These are phyloP conservation scores for Argyresthia goedartella DNA, from an alignment of 2,888 invertebrate species.

Conservation along the genomic window DNA sequence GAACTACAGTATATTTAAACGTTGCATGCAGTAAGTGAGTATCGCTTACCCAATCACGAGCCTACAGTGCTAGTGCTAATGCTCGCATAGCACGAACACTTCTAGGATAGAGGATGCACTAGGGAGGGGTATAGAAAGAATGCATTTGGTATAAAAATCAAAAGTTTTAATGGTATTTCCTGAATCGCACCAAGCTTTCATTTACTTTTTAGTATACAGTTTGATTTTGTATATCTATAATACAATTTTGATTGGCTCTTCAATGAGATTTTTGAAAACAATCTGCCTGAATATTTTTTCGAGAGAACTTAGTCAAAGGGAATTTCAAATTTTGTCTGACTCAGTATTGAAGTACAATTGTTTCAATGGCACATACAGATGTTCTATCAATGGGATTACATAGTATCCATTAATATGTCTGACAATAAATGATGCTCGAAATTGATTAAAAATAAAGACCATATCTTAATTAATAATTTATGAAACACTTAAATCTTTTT, in stretches of 20 bases:
- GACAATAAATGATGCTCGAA: slow-evolving; percentile 11
- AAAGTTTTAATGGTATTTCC: slow-evolving; percentile 72
- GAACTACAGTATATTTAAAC: no score
- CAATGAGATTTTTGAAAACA: slow-evolving; percentile 42
- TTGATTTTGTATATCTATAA: slow-evolving; percentile 65
- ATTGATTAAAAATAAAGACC: slow-evolving; percentile 15
- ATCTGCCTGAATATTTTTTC: slow-evolving; percentile 37
- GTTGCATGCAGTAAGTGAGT: no score
- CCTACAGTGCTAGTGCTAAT: no score
- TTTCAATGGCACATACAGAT: slow-evolving; percentile 47
- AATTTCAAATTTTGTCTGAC: slow-evolving; percentile 61
- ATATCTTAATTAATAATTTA: slow-evolving; percentile 20
- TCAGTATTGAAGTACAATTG: slow-evolving; percentile 35
- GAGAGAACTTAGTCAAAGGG: slow-evolving; percentile 32
- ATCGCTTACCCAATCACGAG: no score
- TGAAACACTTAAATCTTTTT: slow-evolving; percentile 22
- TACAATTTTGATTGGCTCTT: slow-evolving; percentile 51
- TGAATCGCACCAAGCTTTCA: slow-evolving; percentile 71
- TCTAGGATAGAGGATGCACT: neutral
- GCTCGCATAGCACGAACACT: no score
- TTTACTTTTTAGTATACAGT: slow-evolving; percentile 71
- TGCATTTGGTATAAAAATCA: slow-evolving; percentile 69
- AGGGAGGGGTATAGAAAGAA: slow-evolving; percentile 29
- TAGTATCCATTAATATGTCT: slow-evolving; percentile 16
- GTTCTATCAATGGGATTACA: slow-evolving; percentile 5